Conservation (phyloP, 2,888 invertebrate genomes). For the Coecobrya sp. region DNA sequence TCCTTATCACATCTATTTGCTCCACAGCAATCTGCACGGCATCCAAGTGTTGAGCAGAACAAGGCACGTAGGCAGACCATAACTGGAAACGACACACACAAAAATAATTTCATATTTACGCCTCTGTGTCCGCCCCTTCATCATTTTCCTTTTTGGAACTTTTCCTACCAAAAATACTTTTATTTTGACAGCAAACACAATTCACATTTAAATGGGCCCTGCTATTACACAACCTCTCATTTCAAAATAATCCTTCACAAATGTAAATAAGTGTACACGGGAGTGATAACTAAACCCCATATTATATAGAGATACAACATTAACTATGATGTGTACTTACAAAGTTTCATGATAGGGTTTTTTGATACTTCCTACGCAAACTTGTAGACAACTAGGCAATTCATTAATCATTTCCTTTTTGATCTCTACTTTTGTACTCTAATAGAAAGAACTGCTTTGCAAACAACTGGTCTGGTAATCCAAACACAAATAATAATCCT, state of each 20-base stretch:
- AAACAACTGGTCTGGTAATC: conserved; percentile 67
- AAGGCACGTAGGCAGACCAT: conserved; percentile 96
- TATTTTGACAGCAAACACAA: conserved; percentile 4
- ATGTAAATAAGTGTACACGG: not conserved
- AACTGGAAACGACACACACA: conserved; percentile 89
- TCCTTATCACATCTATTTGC: conserved; percentile 95
- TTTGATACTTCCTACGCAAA: conserved; percentile 37
- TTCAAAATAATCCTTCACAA: not conserved
- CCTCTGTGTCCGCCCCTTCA: not conserved
- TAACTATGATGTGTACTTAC: not conserved
- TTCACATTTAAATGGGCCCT: not conserved
- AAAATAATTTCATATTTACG: conserved; percentile 17
- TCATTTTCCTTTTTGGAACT: not conserved
- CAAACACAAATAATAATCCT: conserved; percentile 54
- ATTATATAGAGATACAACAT: not conserved
- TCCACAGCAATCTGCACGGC: conserved; percentile 95
- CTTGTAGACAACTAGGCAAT: conserved; percentile 47
- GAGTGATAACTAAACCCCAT: too few species aligned
- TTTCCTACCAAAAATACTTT: not conserved
- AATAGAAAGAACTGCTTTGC: conserved; percentile 32
- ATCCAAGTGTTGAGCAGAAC: conserved; percentile 94
- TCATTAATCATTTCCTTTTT: conserved; percentile 72
- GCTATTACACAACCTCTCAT: not conserved
- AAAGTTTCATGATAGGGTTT: conserved; percentile 31
- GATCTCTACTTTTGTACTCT: conserved; percentile 57